Evolutionary conservation across 2,888 invertebrate genomes (phyloP).

Genomic region (Nephrotoma appendiculata): DNA sequence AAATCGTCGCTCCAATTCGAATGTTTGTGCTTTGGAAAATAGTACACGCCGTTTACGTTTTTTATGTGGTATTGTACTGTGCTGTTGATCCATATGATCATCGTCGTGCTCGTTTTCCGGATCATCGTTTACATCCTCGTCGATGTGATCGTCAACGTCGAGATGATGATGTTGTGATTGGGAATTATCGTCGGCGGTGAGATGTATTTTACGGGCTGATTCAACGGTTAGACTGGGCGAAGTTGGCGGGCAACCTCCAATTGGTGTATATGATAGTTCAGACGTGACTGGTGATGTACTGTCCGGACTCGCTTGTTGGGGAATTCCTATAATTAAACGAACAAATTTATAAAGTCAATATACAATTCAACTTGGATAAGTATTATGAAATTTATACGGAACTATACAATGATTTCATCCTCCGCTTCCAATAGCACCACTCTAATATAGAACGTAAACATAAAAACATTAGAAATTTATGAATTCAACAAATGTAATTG

Average conservation of each 20-base stretch:
- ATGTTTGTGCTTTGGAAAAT: constrained; percentile 95
- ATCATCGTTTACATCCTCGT: constrained; percentile 21
- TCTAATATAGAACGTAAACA: neutral
- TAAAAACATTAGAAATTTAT: neutral
- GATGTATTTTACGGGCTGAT: constrained; percentile 8
- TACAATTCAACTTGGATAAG: neutral
- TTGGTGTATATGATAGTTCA: constrained; percentile 44
- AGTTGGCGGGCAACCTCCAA: constrained; percentile 27
- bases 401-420: neutral
- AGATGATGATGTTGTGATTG: constrained; percentile 1
- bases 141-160: neutral
- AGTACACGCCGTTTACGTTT: constrained; percentile 91
- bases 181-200: constrained; percentile 1
- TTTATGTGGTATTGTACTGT: constrained; percentile 47
- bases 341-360: neutral
- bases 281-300: constrained; percentile 76
- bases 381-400: neutral
- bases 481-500: neutral
- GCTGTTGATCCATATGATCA: constrained; percentile 23
- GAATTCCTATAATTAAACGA: constrained; percentile 26
- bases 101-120: constrained; percentile 43
- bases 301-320: constrained; percentile 69
- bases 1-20: constrained; percentile 87
- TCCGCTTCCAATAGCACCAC: neutral
- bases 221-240: constrained; percentile 18